phyloP scores from a whole-genome alignment of 2,797 vertebrate genomes.

The Spinus olivaceus region DNA sequence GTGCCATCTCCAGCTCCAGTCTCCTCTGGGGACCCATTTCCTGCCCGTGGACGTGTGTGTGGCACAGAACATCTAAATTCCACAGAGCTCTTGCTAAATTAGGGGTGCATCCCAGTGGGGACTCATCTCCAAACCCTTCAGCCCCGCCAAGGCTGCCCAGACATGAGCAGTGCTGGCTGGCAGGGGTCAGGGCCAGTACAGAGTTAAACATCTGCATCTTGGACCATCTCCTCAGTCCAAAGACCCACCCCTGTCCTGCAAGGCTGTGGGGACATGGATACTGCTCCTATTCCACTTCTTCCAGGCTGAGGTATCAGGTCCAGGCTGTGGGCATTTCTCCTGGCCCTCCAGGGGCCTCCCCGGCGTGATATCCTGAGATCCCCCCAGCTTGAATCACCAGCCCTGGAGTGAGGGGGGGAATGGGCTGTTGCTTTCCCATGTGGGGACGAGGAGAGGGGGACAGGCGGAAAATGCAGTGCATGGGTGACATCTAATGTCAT shows the following conservation, averaged over 20 bases:
- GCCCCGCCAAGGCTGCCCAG: rapidly evolving
- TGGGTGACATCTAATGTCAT: slow-evolving; percentile 61
- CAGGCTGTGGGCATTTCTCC: not conserved
- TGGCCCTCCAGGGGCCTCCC: not conserved
- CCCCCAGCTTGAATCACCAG: not conserved
- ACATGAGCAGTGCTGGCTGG: not conserved
- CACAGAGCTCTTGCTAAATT: not conserved
- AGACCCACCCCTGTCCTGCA: not conserved
- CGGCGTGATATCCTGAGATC: rapidly evolving
- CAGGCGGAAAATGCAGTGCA: not conserved
- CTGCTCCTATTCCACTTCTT: not conserved
- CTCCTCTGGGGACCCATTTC: not conserved
- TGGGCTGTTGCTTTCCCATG: not conserved
- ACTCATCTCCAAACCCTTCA: not conserved
- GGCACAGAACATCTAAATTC: not conserved
- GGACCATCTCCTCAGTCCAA: not conserved
- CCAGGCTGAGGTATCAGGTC: not conserved
- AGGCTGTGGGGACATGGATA: rapidly evolving
- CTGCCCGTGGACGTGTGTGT: not conserved
- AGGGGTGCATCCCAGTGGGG: not conserved
- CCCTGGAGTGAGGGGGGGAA: rapidly evolving
- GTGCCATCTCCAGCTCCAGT: not conserved
- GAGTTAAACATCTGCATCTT: not conserved
- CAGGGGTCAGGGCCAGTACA: rapidly evolving
- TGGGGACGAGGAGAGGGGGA: not conserved